Percentiles rank a stretch among this genome's conserved stretches.
These are phyloP conservation scores for Tapirus terrestris DNA, from an alignment of 2,113 vertebrate species.

Conservation along the genomic window DNA sequence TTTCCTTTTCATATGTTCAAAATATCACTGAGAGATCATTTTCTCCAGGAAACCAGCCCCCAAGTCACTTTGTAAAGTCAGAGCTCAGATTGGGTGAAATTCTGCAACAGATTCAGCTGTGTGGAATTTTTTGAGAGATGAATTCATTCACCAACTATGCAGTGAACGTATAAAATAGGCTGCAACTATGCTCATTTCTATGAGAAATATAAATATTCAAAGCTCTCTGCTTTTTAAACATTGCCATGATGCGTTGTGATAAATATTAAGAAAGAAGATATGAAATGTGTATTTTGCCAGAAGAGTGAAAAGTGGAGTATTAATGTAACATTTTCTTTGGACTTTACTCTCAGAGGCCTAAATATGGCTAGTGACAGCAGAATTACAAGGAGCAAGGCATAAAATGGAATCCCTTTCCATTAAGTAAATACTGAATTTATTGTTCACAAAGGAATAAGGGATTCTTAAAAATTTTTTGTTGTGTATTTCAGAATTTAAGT, in stretches of 20 bases:
- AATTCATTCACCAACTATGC: background rate
- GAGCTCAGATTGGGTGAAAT: background rate
- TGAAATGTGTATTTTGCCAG: background rate
- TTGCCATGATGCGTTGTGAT: background rate
- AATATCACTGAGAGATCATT: background rate
- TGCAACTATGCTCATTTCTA: background rate
- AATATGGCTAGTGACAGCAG: background rate
- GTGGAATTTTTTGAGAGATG: background rate
- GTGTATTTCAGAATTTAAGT: conserved; percentile 15
- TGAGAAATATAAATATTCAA: conserved; percentile 26
- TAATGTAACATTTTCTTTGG: background rate
- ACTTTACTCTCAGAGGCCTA: background rate
- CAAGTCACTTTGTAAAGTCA: background rate
- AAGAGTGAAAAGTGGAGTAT: background rate
- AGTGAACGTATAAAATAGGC: background rate
- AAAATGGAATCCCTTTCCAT: background rate
- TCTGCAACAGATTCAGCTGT: background rate
- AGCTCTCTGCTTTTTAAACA: conserved; percentile 7
- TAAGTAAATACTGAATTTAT: conserved; percentile 18
- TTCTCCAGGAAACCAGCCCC: background rate
- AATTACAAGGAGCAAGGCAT: background rate
- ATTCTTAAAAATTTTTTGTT: background rate
- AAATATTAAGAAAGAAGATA: conserved; percentile 29
- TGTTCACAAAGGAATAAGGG: background rate
- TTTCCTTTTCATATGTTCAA: background rate